phyloP scores from a whole-genome alignment of 2,113 vertebrate genomes.

The Rhinopithecus roxellana region DNA sequence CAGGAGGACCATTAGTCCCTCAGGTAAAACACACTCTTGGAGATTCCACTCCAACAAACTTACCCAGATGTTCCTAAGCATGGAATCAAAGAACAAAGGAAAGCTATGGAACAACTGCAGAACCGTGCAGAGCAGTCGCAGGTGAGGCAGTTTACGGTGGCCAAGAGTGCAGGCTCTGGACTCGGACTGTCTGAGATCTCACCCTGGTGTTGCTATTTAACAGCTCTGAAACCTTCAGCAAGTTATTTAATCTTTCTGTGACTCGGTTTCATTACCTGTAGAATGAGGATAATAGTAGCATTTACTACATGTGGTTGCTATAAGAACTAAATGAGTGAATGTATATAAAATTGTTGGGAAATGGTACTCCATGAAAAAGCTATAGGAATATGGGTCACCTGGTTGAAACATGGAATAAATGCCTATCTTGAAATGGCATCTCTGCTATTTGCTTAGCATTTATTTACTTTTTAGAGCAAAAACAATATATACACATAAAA shows the following conservation, averaged over 20 bases:
- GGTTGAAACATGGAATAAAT: not conserved
- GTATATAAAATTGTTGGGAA: not conserved
- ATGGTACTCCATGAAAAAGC: not conserved
- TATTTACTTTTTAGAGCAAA: not conserved
- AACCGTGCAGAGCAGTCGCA: not conserved
- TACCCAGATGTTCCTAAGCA: not conserved
- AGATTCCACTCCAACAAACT: not conserved
- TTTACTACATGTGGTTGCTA: not conserved
- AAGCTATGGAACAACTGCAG: not conserved
- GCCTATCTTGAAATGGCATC: not conserved
- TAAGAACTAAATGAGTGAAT: not conserved
- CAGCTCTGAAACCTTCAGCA: not conserved
- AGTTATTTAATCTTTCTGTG: not conserved
- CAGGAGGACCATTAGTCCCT: not conserved
- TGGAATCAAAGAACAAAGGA: not conserved
- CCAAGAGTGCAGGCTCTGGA: rapidly evolving
- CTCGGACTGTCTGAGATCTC: not conserved
- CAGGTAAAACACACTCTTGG: not conserved
- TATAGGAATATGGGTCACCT: not conserved
- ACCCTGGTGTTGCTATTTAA: not conserved
- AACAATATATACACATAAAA: not conserved
- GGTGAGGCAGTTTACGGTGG: not conserved
- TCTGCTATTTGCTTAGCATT: not conserved
- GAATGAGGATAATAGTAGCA: not conserved
- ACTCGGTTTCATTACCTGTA: not conserved